phyloP scores from a whole-genome alignment of 2,797 vertebrate genomes.

The Avahi laniger region DNA sequence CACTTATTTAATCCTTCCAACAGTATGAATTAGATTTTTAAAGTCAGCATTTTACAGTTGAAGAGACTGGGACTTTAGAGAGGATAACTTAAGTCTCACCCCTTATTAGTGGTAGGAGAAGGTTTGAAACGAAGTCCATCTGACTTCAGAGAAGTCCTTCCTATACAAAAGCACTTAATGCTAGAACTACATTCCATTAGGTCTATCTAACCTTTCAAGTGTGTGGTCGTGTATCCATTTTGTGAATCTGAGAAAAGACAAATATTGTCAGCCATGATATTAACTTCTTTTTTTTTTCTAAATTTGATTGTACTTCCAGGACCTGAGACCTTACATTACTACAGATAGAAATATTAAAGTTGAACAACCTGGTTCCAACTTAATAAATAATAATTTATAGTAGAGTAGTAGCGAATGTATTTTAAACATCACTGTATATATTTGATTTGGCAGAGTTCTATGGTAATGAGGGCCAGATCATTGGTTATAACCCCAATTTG shows the following conservation, averaged over 20 bases:
- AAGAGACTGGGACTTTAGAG: background rate
- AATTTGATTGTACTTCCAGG: background rate
- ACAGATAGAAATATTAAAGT: background rate
- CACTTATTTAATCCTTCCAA: background rate
- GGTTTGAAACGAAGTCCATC: background rate
- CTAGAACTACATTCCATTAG: too few relatives aligned
- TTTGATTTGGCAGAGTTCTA: background rate
- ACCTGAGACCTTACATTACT: background rate
- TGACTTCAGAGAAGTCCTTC: background rate
- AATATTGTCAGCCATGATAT: background rate
- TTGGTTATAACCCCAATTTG: background rate
- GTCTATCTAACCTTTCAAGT: background rate
- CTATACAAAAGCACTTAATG: background rate
- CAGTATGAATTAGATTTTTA: background rate
- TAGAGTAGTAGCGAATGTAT: background rate
- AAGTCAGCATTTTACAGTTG: background rate
- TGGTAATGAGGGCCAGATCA: background rate
- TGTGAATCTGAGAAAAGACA: background rate
- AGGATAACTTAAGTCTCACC: background rate
- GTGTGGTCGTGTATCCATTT: background rate
- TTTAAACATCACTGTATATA: background rate
- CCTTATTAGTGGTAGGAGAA: background rate
- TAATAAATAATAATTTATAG: background rate
- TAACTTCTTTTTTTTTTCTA: background rate
- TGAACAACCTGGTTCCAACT: background rate